These are phyloP conservation scores for Pterocles gutturalis DNA, from an alignment of 2,113 vertebrate species.

Conservation along the genomic window DNA sequence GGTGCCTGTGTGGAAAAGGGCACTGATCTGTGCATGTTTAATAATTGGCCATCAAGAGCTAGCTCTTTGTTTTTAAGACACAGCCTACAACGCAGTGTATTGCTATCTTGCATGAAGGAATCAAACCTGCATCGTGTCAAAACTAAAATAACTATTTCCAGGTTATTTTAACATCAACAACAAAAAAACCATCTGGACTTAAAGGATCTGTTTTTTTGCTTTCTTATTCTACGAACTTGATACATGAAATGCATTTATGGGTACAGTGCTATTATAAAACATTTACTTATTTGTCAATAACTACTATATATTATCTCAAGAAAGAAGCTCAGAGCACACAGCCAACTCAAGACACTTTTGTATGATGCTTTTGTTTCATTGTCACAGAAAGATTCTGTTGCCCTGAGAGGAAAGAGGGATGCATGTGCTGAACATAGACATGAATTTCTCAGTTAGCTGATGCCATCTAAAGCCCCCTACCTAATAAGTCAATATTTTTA, in stretches of 20 bases:
- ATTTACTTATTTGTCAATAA: background rate
- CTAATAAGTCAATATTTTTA: background rate
- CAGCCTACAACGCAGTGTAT: background rate
- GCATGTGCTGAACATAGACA: background rate
- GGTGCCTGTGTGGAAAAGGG: background rate
- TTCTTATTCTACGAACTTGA: background rate
- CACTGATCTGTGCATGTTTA: accelerated
- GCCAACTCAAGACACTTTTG: background rate
- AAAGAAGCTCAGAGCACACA: background rate
- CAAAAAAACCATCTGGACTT: background rate
- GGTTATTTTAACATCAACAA: background rate
- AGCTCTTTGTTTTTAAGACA: background rate
- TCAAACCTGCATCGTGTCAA: background rate
- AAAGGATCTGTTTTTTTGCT: background rate
- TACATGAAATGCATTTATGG: background rate
- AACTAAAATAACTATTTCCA: background rate
- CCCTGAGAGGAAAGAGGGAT: background rate
- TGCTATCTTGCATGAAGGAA: background rate
- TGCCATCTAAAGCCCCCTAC: background rate
- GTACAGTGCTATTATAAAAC: background rate
- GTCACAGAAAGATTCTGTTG: background rate
- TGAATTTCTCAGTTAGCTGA: background rate
- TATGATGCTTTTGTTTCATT: background rate
- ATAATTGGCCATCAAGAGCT: background rate
- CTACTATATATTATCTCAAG: background rate